These are phyloP conservation scores for Esox lucius DNA, from an alignment of 2,797 vertebrate species.

Conservation along the genomic window DNA sequence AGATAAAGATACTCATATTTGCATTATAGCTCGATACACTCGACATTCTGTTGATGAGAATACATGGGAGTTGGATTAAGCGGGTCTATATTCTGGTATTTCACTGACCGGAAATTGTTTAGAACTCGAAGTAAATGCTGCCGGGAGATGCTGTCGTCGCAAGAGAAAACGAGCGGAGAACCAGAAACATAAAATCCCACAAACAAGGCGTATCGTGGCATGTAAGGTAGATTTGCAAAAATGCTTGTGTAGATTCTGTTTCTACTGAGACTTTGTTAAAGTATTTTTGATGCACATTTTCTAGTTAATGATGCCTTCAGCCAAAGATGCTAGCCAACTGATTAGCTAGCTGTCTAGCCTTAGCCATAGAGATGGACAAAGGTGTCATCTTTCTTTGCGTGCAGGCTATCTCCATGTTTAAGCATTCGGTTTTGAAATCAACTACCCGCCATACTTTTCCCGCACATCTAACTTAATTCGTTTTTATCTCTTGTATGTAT, in stretches of 20 bases:
- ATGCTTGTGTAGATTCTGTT: neutral
- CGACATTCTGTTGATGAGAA: slow-evolving; percentile 2
- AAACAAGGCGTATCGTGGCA: slow-evolving; percentile 51
- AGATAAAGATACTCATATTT: neutral
- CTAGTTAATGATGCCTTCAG: neutral
- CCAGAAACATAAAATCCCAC: slow-evolving; percentile 56
- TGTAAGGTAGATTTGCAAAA: slow-evolving; percentile 33
- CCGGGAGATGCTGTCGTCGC: slow-evolving; percentile 75
- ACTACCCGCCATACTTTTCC: too few relatives aligned
- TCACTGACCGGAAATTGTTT: slow-evolving; percentile 68
- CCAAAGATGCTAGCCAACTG: slow-evolving; percentile 11
- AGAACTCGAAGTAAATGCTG: slow-evolving; percentile 61
- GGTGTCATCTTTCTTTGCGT: too few relatives aligned
- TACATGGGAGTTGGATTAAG: slow-evolving; percentile 36
- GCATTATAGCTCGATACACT: neutral
- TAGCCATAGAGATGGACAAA: too few relatives aligned
- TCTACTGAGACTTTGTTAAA: neutral
- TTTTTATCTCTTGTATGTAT: too few relatives aligned
- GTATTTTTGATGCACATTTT: slow-evolving; percentile 1
- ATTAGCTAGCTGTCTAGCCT: slow-evolving; percentile 14
- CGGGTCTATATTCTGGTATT: slow-evolving; percentile 52
- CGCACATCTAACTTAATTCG: too few relatives aligned
- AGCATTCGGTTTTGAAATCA: too few relatives aligned
- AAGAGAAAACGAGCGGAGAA: slow-evolving; percentile 71
- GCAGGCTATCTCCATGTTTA: too few relatives aligned